Evolutionary conservation across 2,797 vertebrate species (phyloP).

Genomic region (Phaenicophaeus curvirostris): DNA sequence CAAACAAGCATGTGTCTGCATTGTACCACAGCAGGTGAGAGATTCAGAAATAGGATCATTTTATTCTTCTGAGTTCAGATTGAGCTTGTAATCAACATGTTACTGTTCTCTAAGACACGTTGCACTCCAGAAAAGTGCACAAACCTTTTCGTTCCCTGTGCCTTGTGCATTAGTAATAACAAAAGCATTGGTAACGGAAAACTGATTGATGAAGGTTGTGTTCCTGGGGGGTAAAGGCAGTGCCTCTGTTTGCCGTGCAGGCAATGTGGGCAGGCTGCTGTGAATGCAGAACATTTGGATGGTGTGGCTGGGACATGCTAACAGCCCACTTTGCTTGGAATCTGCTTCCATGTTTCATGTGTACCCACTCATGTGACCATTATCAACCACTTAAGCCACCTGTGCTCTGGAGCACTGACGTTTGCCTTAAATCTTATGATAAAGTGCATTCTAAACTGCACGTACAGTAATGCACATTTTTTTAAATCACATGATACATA

Average conservation of each 20-base stretch:
- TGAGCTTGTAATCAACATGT: background rate
- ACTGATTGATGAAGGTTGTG: background rate
- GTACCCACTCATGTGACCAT: background rate
- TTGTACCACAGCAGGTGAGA: background rate
- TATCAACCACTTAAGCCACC: background rate
- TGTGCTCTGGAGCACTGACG: background rate
- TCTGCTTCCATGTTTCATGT: background rate
- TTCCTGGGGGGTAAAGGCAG: background rate
- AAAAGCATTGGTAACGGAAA: background rate
- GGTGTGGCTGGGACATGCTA: rapidly evolving
- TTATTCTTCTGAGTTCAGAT: background rate
- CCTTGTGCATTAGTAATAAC: background rate
- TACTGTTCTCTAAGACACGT: background rate
- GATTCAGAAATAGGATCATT: background rate
- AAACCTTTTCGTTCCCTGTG: background rate
- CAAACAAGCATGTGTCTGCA: background rate
- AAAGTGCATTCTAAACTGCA: background rate
- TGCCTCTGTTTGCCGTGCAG: background rate
- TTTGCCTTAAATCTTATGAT: background rate
- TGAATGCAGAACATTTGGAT: background rate
- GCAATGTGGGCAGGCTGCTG: background rate
- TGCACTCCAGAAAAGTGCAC: background rate
- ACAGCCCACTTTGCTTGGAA: background rate
- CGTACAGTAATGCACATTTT: background rate
- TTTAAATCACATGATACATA: background rate